Conservation (phyloP, 2,888 invertebrate species). For the Hanleya hanleyi region DNA sequence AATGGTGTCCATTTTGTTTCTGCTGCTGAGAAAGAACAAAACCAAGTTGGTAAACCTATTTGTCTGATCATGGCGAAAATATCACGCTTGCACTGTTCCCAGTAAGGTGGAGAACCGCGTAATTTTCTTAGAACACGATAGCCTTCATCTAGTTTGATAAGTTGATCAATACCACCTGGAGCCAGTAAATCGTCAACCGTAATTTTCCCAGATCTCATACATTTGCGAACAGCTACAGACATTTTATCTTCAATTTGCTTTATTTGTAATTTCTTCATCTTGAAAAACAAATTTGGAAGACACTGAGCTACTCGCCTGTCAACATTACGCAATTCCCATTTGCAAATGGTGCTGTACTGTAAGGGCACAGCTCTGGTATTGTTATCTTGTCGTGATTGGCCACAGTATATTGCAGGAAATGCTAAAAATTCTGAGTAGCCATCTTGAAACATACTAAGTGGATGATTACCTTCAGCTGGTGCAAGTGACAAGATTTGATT, state of each 20-base stretch:
- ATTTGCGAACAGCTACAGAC: slow-evolving; percentile 24
- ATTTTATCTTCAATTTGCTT: slow-evolving; percentile 32
- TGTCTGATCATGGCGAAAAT: slow-evolving; percentile 47
- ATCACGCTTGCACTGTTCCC: slow-evolving; percentile 40
- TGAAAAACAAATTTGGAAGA: slow-evolving; percentile 17
- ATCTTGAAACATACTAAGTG: slow-evolving; percentile 4
- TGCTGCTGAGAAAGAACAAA: slow-evolving; percentile 39
- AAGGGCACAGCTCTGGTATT: too few species aligned
- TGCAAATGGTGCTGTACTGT: not conserved
- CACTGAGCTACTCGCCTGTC: slow-evolving; percentile 12
- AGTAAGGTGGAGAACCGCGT: slow-evolving; percentile 44
- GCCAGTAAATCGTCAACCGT: slow-evolving; percentile 24
- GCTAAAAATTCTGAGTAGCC: not conserved
- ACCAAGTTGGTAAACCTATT: slow-evolving; percentile 40
- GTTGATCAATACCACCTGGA: slow-evolving; percentile 18
- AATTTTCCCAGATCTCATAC: slow-evolving; percentile 22
- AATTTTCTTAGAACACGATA: slow-evolving; percentile 32
- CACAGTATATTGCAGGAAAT: not conserved
- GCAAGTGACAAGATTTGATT: slow-evolving; percentile 19
- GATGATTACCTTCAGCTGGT: slow-evolving; percentile 1
- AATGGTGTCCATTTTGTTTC: slow-evolving; percentile 42
- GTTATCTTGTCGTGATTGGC: not conserved
- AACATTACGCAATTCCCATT: not conserved
- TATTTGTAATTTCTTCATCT: slow-evolving; percentile 16
- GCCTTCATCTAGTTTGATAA: slow-evolving; percentile 35